Conservation (phyloP, 1,140 invertebrate genomes). For the Leucophenga varia region DNA sequence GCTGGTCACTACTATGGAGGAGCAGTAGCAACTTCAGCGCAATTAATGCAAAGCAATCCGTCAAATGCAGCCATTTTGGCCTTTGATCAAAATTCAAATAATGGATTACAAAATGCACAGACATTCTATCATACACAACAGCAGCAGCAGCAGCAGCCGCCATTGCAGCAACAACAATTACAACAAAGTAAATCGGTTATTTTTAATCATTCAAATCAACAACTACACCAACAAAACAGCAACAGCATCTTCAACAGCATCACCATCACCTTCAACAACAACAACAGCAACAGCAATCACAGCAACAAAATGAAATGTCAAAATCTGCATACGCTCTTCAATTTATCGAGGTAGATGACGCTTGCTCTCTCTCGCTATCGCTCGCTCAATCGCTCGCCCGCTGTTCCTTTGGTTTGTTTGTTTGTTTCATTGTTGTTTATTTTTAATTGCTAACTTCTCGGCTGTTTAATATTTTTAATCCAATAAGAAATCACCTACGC, state of each 20-base stretch:
- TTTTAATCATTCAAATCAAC: constrained; percentile 25
- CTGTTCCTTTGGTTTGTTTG: constrained; percentile 6
- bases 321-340: constrained; percentile 46
- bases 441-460: too few relatives aligned
- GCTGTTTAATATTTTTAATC: too few relatives aligned
- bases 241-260: constrained; percentile 12
- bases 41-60: too few relatives aligned
- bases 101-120: too few relatives aligned
- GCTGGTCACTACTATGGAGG: too few relatives aligned
- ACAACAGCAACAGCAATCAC: constrained; percentile 1
- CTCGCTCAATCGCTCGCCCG: constrained; percentile 4
- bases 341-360: constrained; percentile 50
- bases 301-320: constrained; percentile 44
- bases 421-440: constrained; percentile 17
- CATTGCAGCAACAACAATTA: constrained; percentile 13
- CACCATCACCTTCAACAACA: too few relatives aligned
- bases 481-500: too few relatives aligned
- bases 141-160: constrained; percentile 27
- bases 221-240: constrained; percentile 15
- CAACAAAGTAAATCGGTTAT: constrained; percentile 29
- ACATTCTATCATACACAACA: constrained; percentile 36
- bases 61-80: too few relatives aligned
- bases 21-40: too few relatives aligned
- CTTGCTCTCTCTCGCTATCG: constrained; percentile 1
- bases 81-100: too few relatives aligned